Evolutionary conservation across 2,797 vertebrate genomes (phyloP).

Genomic region (Enteromius viviparus): DNA sequence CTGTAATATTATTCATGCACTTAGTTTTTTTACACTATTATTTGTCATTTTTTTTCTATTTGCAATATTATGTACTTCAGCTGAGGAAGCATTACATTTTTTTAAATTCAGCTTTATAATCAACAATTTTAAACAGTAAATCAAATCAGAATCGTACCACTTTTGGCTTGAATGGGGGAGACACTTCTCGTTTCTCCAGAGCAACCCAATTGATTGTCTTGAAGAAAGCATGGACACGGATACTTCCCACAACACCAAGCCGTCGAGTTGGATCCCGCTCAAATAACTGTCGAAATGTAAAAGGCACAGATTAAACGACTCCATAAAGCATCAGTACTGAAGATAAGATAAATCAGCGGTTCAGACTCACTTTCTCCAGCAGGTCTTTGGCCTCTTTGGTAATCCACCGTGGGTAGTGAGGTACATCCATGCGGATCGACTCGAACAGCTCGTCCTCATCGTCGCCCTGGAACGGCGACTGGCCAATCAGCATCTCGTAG

Average conservation of each 20-base stretch:
- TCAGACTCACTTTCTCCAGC: conserved; percentile 84
- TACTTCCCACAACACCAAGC: conserved; percentile 87
- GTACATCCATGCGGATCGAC: conserved; percentile 89
- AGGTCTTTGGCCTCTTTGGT: conserved; percentile 91
- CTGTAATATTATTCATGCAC: not conserved
- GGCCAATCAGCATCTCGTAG: conserved; percentile 98
- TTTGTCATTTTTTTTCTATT: not conserved
- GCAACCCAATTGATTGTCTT: conserved; percentile 88
- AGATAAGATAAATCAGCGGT: not conserved
- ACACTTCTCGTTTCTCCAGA: conserved; percentile 84
- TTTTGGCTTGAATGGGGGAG: conserved; percentile 95
- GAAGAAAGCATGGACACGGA: conserved; percentile 89
- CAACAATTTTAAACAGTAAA: not conserved
- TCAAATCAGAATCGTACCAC: conserved; percentile 81
- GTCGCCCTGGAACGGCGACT: conserved; percentile 97
- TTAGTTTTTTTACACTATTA: not conserved
- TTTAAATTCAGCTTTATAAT: not conserved
- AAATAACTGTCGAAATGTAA: conserved; percentile 81
- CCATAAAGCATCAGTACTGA: not conserved
- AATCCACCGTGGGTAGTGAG: conserved; percentile 95
- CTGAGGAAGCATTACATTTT: not conserved
- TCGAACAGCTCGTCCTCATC: conserved; percentile 96
- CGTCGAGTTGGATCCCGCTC: conserved; percentile 87
- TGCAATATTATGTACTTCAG: not conserved
- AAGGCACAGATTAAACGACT: not conserved